Evolutionary conservation across 2,888 invertebrate species (phyloP).

Genomic region (Eristalinus sepulchralis): DNA sequence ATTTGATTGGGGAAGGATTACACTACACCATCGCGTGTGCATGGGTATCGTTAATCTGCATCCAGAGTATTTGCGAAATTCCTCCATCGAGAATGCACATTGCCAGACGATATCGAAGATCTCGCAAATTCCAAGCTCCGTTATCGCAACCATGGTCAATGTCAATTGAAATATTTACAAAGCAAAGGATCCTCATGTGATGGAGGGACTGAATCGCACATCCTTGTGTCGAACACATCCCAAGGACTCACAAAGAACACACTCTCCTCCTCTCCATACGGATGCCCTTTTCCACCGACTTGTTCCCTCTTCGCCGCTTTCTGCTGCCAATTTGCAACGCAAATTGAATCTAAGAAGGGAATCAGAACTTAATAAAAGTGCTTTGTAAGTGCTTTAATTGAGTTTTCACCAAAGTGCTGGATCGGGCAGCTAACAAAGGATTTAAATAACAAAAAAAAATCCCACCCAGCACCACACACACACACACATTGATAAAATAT

Average conservation of each 20-base stretch:
- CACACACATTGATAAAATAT: constrained; percentile 1
- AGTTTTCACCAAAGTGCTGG: constrained; percentile 64
- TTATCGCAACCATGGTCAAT: constrained; percentile 71
- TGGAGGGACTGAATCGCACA: constrained; percentile 60
- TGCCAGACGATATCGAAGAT: constrained; percentile 66
- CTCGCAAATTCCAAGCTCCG: constrained; percentile 62
- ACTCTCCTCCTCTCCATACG: neutral
- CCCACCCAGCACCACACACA: neutral
- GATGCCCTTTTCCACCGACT: neutral
- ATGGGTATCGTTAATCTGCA: neutral
- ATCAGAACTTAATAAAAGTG: constrained; percentile 70
- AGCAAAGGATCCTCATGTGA: constrained; percentile 43
- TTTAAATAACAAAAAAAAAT: constrained; percentile 52
- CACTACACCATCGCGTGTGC: constrained; percentile 21
- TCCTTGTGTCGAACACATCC: constrained; percentile 20
- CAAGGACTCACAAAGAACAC: constrained; percentile 21
- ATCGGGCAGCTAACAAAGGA: constrained; percentile 50
- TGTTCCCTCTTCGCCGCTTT: neutral
- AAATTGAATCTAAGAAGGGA: constrained; percentile 68
- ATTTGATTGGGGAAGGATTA: constrained; percentile 53
- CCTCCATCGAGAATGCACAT: constrained; percentile 43
- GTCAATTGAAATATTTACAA: constrained; percentile 70
- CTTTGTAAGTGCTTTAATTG: constrained; percentile 69
- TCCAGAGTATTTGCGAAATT: constrained; percentile 36
- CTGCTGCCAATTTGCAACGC: constrained; percentile 62